These are phyloP conservation scores for Meliscaeva auricollis DNA, from an alignment of 2,888 invertebrate species.

Conservation along the genomic window DNA sequence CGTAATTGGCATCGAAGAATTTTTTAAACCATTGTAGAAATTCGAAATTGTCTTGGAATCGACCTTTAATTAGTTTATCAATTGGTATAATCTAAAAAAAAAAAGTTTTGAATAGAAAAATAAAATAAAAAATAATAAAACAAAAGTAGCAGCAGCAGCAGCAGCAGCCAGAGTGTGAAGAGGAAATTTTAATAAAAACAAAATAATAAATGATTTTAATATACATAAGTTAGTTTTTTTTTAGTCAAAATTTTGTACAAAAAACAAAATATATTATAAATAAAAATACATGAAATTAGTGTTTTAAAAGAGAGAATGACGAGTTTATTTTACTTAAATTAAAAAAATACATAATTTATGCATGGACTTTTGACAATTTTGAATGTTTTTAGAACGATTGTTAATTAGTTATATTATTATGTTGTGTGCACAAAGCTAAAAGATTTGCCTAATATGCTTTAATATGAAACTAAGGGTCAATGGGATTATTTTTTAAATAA, in stretches of 20 bases:
- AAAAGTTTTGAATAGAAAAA: slow-evolving; percentile 59
- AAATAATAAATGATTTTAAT: slow-evolving; percentile 46
- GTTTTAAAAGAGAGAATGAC: slow-evolving; percentile 75
- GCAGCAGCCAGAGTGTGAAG: slow-evolving; percentile 49
- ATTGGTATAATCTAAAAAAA: slow-evolving; percentile 84
- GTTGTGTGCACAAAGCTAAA: not conserved
- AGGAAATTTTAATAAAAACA: slow-evolving; percentile 51
- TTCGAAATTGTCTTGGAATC: slow-evolving; percentile 99
- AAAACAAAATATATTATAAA: slow-evolving; percentile 35
- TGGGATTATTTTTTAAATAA: too few relatives aligned
- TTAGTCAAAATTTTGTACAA: slow-evolving; percentile 57
- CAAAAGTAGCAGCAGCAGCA: slow-evolving; percentile 43
- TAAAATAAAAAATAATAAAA: slow-evolving; percentile 68
- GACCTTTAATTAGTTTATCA: slow-evolving; percentile 94
- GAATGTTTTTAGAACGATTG: slow-evolving; percentile 10
- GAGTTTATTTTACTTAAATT: slow-evolving; percentile 22
- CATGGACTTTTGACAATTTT: slow-evolving; percentile 50
- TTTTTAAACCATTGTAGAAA: slow-evolving; percentile 99
- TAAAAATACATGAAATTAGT: slow-evolving; percentile 67
- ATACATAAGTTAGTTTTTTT: not conserved
- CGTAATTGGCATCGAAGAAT: slow-evolving; percentile 99
- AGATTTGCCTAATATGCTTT: too few relatives aligned
- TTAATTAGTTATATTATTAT: not conserved
- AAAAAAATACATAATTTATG: not conserved
- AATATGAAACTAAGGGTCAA: too few relatives aligned